Conservation (phyloP, 2,797 vertebrate species). For the Novumbra hubbsi region DNA sequence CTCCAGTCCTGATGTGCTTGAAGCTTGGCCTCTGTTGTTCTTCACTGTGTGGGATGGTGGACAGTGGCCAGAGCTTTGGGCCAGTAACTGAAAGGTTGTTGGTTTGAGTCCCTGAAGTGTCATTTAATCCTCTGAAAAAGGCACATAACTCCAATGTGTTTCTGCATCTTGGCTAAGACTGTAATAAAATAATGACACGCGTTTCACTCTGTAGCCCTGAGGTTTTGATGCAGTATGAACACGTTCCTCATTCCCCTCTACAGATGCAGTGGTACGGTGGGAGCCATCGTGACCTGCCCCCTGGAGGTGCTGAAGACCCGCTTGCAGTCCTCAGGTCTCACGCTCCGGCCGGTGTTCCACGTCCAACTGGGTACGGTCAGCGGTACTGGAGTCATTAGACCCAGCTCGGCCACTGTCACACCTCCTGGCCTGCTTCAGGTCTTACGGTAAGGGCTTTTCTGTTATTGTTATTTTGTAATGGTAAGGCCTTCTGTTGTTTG, state of each 20-base stretch:
- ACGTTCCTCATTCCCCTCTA: background rate
- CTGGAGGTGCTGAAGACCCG: constrained; percentile 95
- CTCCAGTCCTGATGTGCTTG: background rate
- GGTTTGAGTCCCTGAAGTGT: too few relatives aligned
- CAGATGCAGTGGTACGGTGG: constrained; percentile 95
- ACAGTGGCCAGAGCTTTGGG: too few relatives aligned
- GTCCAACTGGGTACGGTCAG: constrained; percentile 91
- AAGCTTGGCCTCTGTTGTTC: background rate
- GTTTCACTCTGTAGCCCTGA: background rate
- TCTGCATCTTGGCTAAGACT: too few relatives aligned
- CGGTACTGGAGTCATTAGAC: constrained; percentile 87
- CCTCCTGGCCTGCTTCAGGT: constrained; percentile 89
- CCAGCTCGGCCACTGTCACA: constrained; percentile 80
- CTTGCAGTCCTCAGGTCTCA: constrained; percentile 88
- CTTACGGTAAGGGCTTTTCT: constrained; percentile 80
- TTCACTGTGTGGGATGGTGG: background rate
- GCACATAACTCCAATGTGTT: too few relatives aligned
- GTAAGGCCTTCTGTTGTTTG: background rate
- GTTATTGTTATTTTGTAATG: too few relatives aligned
- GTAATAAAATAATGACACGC: background rate
- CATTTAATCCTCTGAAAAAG: too few relatives aligned
- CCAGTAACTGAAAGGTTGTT: too few relatives aligned
- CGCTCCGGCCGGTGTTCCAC: constrained; percentile 86
- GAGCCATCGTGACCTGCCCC: constrained; percentile 93
- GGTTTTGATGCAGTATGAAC: too few relatives aligned